Evolutionary conservation across 2,888 invertebrate genomes (phyloP).

Genomic region (Calameuta pallipes): DNA sequence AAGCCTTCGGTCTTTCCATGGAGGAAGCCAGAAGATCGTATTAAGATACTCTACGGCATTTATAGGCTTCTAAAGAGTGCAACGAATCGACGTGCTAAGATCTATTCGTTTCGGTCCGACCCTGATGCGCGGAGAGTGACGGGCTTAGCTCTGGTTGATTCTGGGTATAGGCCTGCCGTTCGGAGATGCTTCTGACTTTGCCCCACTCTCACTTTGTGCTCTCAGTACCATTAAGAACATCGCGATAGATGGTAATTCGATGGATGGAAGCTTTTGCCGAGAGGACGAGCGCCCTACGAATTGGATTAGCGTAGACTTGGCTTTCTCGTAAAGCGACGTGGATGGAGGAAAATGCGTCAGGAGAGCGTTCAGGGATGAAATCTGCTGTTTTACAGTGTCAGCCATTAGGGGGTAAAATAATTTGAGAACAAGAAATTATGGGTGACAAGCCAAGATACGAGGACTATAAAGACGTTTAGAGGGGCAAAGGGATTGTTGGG

Average conservation of each 20-base stretch:
- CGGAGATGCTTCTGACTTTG: not conserved
- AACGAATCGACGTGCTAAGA: slow-evolving; percentile 26
- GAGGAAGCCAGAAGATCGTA: slow-evolving; percentile 46
- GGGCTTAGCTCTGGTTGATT: not conserved
- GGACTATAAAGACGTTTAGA: slow-evolving; percentile 10
- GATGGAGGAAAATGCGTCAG: not conserved
- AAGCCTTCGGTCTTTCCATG: slow-evolving; percentile 32
- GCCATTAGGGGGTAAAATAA: not conserved
- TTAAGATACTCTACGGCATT: slow-evolving; percentile 47
- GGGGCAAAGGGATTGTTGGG: slow-evolving; percentile 6
- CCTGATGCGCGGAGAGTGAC: not conserved
- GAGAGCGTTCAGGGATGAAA: not conserved
- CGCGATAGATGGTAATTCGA: not conserved
- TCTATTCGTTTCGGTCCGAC: slow-evolving; percentile 32
- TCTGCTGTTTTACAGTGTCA: not conserved
- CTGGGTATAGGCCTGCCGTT: not conserved
- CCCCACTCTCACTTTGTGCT: not conserved
- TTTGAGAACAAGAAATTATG: not conserved
- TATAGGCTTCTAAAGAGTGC: slow-evolving; percentile 32
- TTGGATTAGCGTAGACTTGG: not conserved
- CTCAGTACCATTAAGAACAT: not conserved
- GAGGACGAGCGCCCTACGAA: not conserved
- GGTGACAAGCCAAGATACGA: not conserved
- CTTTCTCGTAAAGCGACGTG: not conserved
- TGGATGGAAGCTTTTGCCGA: not conserved